Conservation (phyloP, 2,113 vertebrate species). For the Butorides virescens region DNA sequence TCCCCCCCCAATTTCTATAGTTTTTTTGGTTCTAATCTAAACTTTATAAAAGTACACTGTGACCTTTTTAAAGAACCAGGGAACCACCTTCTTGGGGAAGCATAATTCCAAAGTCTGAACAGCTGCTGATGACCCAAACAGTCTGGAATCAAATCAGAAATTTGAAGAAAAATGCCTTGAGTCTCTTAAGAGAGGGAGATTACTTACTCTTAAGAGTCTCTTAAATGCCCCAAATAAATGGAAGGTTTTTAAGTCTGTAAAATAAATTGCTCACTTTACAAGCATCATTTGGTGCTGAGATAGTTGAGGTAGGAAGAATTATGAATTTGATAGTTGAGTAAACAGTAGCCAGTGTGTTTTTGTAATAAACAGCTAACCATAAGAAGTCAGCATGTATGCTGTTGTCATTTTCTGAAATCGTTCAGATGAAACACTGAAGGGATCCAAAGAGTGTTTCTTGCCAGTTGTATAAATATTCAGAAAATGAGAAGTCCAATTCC, state of each 20-base stretch:
- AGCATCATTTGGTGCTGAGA: neutral
- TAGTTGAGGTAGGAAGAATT: neutral
- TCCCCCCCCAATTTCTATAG: accelerated
- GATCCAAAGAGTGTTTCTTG: neutral
- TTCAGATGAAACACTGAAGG: neutral
- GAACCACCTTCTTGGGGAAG: neutral
- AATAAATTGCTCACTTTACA: neutral
- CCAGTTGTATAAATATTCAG: neutral
- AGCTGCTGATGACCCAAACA: neutral
- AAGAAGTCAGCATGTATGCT: neutral
- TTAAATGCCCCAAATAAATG: neutral
- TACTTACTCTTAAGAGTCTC: neutral
- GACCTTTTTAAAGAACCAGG: neutral
- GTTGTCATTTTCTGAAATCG: neutral
- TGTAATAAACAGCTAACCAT: neutral
- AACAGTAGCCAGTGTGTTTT: neutral
- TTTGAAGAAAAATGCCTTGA: neutral
- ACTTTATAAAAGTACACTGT: accelerated
- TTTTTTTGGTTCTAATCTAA: neutral
- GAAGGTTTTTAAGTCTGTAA: neutral
- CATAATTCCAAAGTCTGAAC: neutral
- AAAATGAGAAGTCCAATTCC: neutral
- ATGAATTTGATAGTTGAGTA: neutral
- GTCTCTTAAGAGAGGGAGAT: no score
- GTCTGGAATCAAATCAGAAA: neutral